Evolutionary conservation across 2,797 vertebrate genomes (phyloP), one percentile per base, ranked within the genome.

Genomic region (Pseudochromis fuscus): DNA sequence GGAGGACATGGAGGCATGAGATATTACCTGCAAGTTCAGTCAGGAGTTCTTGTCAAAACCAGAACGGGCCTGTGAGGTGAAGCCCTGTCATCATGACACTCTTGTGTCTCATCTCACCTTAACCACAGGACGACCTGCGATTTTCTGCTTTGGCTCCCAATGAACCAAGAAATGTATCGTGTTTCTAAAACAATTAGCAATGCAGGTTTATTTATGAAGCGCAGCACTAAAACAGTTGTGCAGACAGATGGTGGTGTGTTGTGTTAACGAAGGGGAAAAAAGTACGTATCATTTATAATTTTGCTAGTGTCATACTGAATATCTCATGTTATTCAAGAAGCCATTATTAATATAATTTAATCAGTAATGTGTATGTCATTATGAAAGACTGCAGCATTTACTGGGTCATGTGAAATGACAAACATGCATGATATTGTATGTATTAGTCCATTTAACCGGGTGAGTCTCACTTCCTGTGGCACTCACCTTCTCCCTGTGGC

Each of bases 11-110:
- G 55, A 85, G 90, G 87, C 64, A 67, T 79, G 86, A 88, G 81
- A 67, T 77, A 85, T 86, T 78, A 78, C 83, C 85, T 90, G 86
- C 90, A 89, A 90, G 90, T 91, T 92, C 64, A 86, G 73, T 88
- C 86, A 88, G 77, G 81, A 88, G 75, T 66, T 63, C 56, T 7
- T 72, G 84, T 86, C 84, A 83, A 84, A 86, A 65, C 62, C 72
- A 5, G 65, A 69, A 60, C 31, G 5, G 51, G 76, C 72, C 73
- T 73, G 76, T 42, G 67, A 81, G 51, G 74, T 57, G 67, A 77
- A 60, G 16, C 72, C 75, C 79, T 84, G 76, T 88, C 72, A 84
- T 69, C 62, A 21, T 50, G 38, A 51, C 67, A 51, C 55, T 75
- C 45, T 15, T 11, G 7, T 57, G 70, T 56, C 55, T 87, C 48